phyloP scores from a whole-genome alignment of 2,797 vertebrate genomes.

The Lycodopsis pacificus region DNA sequence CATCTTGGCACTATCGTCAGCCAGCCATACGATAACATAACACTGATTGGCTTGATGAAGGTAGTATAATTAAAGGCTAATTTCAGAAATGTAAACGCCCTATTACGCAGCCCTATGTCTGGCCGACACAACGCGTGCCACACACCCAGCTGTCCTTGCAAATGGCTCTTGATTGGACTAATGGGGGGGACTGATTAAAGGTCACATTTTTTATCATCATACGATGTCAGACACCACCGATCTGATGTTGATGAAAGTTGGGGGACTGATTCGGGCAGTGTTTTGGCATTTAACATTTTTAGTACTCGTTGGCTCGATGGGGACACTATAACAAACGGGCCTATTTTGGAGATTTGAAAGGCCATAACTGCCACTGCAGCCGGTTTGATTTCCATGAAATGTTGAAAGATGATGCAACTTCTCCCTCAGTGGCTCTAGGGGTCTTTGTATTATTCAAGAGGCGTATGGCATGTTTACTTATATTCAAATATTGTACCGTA shows the following conservation, averaged over 20 bases:
- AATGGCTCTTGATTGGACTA: constrained; percentile 60
- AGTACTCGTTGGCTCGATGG: constrained; percentile 53
- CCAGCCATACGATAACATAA: constrained; percentile 30
- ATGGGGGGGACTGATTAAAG: constrained; percentile 63
- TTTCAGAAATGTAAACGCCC: constrained; percentile 51
- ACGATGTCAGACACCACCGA: constrained; percentile 60
- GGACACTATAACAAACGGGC: constrained; percentile 60
- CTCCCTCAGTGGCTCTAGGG: constrained; percentile 19
- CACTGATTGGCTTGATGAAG: constrained; percentile 59
- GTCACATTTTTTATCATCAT: constrained; percentile 63
- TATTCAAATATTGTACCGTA: constrained; percentile 24
- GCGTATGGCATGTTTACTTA: constrained; percentile 43
- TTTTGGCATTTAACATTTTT: constrained; percentile 67
- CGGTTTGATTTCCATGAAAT: constrained; percentile 58
- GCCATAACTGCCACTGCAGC: constrained; percentile 59
- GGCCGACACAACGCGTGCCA: constrained; percentile 25
- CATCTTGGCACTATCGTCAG: constrained; percentile 24
- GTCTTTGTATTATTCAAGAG: constrained; percentile 53
- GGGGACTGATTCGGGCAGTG: constrained; percentile 50
- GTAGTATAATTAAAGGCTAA: constrained; percentile 57
- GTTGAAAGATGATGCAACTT: constrained; percentile 55
- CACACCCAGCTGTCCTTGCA: constrained; percentile 56
- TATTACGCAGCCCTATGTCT: constrained; percentile 28
- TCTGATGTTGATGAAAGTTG: constrained; percentile 64
- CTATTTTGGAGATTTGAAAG: constrained; percentile 62